phyloP scores from a whole-genome alignment of 2,888 invertebrate genomes.

The Tuta absoluta region DNA sequence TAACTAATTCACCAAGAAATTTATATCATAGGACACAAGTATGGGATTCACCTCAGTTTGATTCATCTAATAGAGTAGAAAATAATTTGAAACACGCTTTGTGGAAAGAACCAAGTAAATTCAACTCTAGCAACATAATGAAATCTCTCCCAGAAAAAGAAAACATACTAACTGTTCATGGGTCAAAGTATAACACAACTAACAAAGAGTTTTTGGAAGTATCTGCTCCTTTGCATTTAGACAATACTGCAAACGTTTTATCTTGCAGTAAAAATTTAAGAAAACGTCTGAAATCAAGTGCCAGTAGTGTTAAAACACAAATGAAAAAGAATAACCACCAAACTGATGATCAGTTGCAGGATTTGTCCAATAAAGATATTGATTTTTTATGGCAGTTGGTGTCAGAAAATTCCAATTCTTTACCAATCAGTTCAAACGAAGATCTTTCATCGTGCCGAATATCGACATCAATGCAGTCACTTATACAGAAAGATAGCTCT shows the following conservation, averaged over 20 bases:
- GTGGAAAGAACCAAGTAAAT: slow-evolving; percentile 76
- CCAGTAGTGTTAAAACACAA: slow-evolving; percentile 49
- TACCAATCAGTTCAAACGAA: slow-evolving; percentile 55
- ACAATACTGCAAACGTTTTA: slow-evolving; percentile 41
- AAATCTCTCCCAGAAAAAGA: slow-evolving; percentile 70
- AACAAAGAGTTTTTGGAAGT: slow-evolving; percentile 50
- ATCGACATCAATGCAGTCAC: slow-evolving; percentile 70
- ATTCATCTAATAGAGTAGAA: slow-evolving; percentile 60
- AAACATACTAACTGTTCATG: slow-evolving; percentile 55
- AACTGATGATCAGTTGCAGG: slow-evolving; percentile 56
- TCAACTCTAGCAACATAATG: slow-evolving; percentile 70
- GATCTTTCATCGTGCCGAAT: slow-evolving; percentile 63
- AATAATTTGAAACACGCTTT: slow-evolving; percentile 65
- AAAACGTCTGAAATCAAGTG: slow-evolving; percentile 53
- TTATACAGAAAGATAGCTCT: slow-evolving; percentile 69
- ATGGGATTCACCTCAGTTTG: slow-evolving; percentile 71
- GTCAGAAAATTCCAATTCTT: slow-evolving; percentile 64
- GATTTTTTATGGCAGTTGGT: slow-evolving; percentile 74
- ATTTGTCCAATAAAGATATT: slow-evolving; percentile 69
- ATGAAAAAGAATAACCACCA: slow-evolving; percentile 56
- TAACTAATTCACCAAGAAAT: slow-evolving; percentile 80
- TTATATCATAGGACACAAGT: slow-evolving; percentile 77
- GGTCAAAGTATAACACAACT: slow-evolving; percentile 54
- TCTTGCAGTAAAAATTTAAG: slow-evolving; percentile 53
- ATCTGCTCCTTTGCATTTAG: slow-evolving; percentile 40